Evolutionary conservation across 2,797 vertebrate species (phyloP), one percentile per base, ranked within the genome.

Genomic region (Lacerta agilis): DNA sequence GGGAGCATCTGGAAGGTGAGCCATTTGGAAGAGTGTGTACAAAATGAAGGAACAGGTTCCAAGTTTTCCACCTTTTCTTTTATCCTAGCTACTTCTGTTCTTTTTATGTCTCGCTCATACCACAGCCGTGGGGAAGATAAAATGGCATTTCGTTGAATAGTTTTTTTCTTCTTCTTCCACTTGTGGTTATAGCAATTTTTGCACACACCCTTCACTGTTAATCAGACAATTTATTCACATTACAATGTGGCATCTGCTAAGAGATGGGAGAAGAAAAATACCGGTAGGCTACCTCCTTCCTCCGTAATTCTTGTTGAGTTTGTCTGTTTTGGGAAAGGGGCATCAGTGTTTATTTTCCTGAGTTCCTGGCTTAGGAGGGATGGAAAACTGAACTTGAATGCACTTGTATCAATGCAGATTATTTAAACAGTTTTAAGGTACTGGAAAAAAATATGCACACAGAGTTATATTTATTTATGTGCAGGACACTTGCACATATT

Each of bases 1-100:
- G 86, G 89, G 79, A 94, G 92, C 94, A 94, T 95, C 93, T 96
- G 94, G 91, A 95, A 94, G 87, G 90, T 87, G 49, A 94, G 84
- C 33, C 72, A 45, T 88, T 93, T 92, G 82, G 69, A 89, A 91
- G 84, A 69, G 84, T 92, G 86, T 83, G 38, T 86, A 43, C 85
- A 88, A 36, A 33, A 80, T 61, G 87, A 90, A 90, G 79, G 88
- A 90, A 71, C 20, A 0, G 79, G 90, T 90, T 89, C 49, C 18
- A 90, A 45, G 17, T 82, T 86, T 83, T 88, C 8, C 33, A 90
- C 23, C 27, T 82, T 72, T 89, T 86, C 6, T 55, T 91, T 88
- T 91, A 79, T 85, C 8, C 41, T 91, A 17, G 79, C 33, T 58
- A 0, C 8, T 89, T 89, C 49, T 79, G 1, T 6, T 81, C 75